phyloP scores from a whole-genome alignment of 2,113 vertebrate species.

The Pachyramphus minor region DNA sequence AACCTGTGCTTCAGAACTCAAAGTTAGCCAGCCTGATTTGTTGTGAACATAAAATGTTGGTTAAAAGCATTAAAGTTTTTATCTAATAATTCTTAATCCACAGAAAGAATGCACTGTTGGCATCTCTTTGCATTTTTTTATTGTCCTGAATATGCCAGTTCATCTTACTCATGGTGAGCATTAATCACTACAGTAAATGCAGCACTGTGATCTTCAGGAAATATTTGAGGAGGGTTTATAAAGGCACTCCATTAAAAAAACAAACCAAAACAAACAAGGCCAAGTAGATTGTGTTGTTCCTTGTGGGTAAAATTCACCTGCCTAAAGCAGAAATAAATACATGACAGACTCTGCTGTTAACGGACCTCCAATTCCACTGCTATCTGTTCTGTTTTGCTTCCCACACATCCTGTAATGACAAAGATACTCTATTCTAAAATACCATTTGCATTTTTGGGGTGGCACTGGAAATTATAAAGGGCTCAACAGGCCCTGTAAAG shows the following conservation, averaged over 20 bases:
- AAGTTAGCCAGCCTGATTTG: background rate
- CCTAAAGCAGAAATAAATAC: background rate
- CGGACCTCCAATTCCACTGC: background rate
- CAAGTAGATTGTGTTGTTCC: background rate
- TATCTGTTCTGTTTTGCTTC: slow-evolving; percentile 14
- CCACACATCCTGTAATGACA: background rate
- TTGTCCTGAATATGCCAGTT: slow-evolving; percentile 28
- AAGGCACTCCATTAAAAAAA: background rate
- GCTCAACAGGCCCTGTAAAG: background rate
- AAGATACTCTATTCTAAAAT: background rate
- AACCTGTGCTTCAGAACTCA: background rate
- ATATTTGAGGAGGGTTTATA: background rate
- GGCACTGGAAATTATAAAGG: background rate
- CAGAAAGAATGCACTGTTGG: background rate
- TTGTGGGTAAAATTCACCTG: slow-evolving; percentile 37
- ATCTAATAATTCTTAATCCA: background rate
- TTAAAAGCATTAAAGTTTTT: slow-evolving; percentile 13
- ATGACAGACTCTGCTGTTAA: background rate
- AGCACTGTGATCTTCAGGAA: slow-evolving; percentile 9
- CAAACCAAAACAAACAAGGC: background rate
- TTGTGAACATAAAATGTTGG: background rate
- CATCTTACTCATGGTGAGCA: background rate
- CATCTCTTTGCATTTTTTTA: background rate
- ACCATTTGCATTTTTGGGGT: background rate
- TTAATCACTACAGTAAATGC: background rate